Evolutionary conservation across 1,140 invertebrate genomes (phyloP).

Genomic region (Pantala flavescens): DNA sequence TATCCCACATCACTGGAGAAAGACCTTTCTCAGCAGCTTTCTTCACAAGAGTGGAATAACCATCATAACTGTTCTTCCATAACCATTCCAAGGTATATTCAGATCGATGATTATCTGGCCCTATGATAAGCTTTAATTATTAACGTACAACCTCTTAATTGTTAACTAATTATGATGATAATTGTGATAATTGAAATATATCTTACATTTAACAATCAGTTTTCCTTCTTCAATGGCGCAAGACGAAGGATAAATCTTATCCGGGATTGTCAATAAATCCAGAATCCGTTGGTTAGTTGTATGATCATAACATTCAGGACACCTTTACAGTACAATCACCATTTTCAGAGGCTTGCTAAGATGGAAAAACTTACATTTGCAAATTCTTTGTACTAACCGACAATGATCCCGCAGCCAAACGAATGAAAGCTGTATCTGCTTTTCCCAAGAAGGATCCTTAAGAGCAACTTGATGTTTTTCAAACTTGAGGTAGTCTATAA

Average conservation of each 20-base stretch:
- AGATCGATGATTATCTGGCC: slow-evolving; percentile 38
- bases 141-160: neutral
- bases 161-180: slow-evolving; percentile 12
- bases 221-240: slow-evolving; percentile 18
- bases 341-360: neutral
- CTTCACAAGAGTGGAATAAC: slow-evolving; percentile 13
- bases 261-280: slow-evolving; percentile 35
- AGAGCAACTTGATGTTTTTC: neutral
- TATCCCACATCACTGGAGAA: slow-evolving; percentile 31
- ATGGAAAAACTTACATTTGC: neutral
- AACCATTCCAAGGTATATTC: slow-evolving; percentile 34
- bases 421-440: neutral
- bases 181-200: neutral
- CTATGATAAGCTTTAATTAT: slow-evolving; percentile 27
- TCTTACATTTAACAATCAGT: slow-evolving; percentile 26
- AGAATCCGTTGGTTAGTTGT: slow-evolving; percentile 34
- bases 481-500: neutral
- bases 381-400: slow-evolving; percentile 28
- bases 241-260: slow-evolving; percentile 25
- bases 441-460: neutral
- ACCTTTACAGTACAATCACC: slow-evolving; percentile 30
- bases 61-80: slow-evolving; percentile 30
- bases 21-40: slow-evolving; percentile 16
- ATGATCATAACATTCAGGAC: slow-evolving; percentile 35
- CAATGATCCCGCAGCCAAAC: slow-evolving; percentile 40